Base-by-base conservation (phyloP, 2,797 vertebrate species). In the Parotocinclus haroldoi region DNA sequence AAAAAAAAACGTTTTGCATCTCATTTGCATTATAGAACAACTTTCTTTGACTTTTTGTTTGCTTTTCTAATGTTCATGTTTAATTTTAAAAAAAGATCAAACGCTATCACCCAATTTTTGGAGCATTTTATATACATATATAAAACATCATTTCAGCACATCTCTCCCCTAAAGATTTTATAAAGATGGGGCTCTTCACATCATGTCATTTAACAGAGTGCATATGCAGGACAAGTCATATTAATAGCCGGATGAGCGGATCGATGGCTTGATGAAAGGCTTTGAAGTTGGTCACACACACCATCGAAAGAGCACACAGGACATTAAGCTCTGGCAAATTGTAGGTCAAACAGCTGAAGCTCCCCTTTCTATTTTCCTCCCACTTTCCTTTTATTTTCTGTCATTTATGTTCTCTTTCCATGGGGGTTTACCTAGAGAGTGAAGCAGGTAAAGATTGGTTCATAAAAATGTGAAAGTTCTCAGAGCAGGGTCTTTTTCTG, bases 141-240 rank as follows among this genome's bases (percentile, higher is more conserved):
- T 5, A 27, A 27, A 27, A 27, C 27, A 27, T 2, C 27, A 27
- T 27, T 2, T 27, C 27, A 27, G 27, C 27, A 27, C 27, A 27
- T 27, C 27, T 27, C 27, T 27, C 27, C 27, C 42, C 42, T 44
- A 3, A 4, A 44, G 42, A 44, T 13, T 44, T 10, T 3, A 10
- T 44, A 44, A 9, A 44, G 9, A 44, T 10, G 12, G 3, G 59
- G 13, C 58, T 62, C 45, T 17, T 27, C 39, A 39, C 11, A 17
- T 55, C 38, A 1, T 60, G 75, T 72, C 63, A 71, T 59, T 74
- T 68, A 70, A 81, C 80, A 74, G 38, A 73, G 79, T 72, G 52
- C 40, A 6, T 48, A 54, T 76, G 64, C 51, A 40, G 59, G 54
- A 68, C 76, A 78, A 62, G 72, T 70, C 72, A 81, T 61, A 65